These are phyloP conservation scores for Cottoperca gobio DNA, from an alignment of 2,797 vertebrate species.

Conservation along the genomic window DNA sequence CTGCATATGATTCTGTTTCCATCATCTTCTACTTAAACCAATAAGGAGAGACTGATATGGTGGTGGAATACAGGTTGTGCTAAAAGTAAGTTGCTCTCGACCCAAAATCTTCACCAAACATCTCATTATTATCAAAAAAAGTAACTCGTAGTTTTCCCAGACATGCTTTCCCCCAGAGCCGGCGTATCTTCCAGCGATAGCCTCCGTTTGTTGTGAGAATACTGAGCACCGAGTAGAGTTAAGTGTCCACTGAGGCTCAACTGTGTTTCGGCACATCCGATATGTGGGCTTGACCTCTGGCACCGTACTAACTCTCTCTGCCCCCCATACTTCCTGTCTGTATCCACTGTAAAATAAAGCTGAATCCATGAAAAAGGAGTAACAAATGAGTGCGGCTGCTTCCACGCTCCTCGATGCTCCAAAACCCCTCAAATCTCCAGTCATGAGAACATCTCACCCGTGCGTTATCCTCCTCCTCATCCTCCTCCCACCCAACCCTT, in stretches of 20 bases:
- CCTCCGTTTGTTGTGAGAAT: background rate
- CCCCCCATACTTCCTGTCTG: constrained; percentile 21
- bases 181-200: background rate
- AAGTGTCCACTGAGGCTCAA: background rate
- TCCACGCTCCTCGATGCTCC: background rate
- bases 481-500: constrained; percentile 41
- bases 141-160: background rate
- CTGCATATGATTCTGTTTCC: background rate
- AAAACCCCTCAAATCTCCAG: constrained; percentile 47
- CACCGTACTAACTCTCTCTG: background rate
- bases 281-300: constrained; percentile 36
- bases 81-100: too few species aligned
- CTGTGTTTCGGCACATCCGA: constrained; percentile 9
- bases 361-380: constrained; percentile 24
- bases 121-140: too few species aligned
- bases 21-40: background rate
- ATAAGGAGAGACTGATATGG: background rate
- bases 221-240: background rate
- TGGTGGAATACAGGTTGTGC: too few species aligned
- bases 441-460: constrained; percentile 23
- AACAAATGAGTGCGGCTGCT: constrained; percentile 16
- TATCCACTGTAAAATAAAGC: constrained; percentile 30
- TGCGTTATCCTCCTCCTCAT: constrained; percentile 48
- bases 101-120: too few species aligned
- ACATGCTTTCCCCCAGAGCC: background rate